Evolutionary conservation across 1,140 invertebrate genomes (phyloP).

Genomic region (Drosophila sucinea): DNA sequence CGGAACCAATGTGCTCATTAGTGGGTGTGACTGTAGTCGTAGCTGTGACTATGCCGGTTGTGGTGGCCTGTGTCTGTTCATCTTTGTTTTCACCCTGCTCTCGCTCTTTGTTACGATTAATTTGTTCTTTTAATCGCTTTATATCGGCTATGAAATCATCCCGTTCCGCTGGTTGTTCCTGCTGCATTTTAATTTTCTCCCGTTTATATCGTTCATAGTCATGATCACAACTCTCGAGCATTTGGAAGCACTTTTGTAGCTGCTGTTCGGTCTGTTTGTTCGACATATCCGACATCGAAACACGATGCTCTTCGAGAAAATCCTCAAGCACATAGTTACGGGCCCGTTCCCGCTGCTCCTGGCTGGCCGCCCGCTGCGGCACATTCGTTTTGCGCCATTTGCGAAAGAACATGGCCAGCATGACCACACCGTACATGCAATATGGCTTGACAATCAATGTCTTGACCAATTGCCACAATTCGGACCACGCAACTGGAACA

Average conservation of each 20-base stretch:
- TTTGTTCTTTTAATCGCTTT: constrained; percentile 69
- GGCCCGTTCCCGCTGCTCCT: constrained; percentile 70
- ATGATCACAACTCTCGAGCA: constrained; percentile 69
- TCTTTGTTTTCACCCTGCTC: constrained; percentile 33
- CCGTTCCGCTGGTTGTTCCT: constrained; percentile 54
- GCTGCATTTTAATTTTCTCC: constrained; percentile 59
- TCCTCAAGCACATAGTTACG: constrained; percentile 82
- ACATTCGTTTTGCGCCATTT: constrained; percentile 74
- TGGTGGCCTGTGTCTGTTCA: neutral
- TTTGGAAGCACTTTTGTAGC: constrained; percentile 68
- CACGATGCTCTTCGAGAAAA: constrained; percentile 76
- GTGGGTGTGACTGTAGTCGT: neutral
- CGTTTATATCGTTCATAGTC: constrained; percentile 79
- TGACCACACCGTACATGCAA: constrained; percentile 80
- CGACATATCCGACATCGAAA: constrained; percentile 79
- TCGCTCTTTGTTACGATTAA: constrained; percentile 66
- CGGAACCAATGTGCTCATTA: neutral
- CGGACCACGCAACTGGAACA: constrained; percentile 57
- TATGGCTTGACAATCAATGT: constrained; percentile 78
- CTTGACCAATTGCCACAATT: constrained; percentile 75
- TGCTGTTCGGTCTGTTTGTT: constrained; percentile 74
- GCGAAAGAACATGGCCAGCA: constrained; percentile 79
- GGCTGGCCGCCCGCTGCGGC: constrained; percentile 32
- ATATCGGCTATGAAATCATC: constrained; percentile 78
- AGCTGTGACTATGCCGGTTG: neutral